Evolutionary conservation across 2,888 invertebrate genomes (phyloP).

Genomic region (Tipula lateralis): DNA sequence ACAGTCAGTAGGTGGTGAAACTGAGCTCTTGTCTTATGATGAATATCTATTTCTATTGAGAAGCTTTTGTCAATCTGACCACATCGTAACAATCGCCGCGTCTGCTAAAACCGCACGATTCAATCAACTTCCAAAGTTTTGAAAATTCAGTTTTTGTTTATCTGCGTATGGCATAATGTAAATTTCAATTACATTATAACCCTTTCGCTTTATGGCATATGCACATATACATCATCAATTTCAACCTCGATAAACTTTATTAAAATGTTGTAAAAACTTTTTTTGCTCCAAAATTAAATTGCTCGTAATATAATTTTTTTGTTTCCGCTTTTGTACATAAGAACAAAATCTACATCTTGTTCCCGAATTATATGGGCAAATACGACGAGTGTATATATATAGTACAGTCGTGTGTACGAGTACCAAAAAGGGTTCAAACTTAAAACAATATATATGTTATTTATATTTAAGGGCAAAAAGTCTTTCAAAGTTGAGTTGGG

Average conservation of each 20-base stretch:
- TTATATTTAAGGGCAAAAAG: not conserved
- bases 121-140: too few relatives aligned
- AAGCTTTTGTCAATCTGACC: too few relatives aligned
- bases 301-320: not conserved
- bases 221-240: not conserved
- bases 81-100: too few relatives aligned
- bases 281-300: not conserved
- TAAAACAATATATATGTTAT: not conserved
- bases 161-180: not conserved
- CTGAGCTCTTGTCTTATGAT: too few relatives aligned
- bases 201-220: not conserved
- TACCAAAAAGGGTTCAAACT: not conserved
- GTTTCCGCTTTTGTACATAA: not conserved
- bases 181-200: not conserved
- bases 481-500: not conserved
- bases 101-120: too few relatives aligned
- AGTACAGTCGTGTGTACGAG: too few relatives aligned
- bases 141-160: too few relatives aligned
- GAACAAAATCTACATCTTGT: not conserved
- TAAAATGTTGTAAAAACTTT: not conserved
- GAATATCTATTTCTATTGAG: too few relatives aligned
- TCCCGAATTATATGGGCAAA: not conserved
- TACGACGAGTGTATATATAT: not conserved
- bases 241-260: not conserved
- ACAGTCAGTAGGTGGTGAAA: too few relatives aligned